A percentile compares a stretch with the other conserved stretches of the same genome.
phyloP scores from a whole-genome alignment of 2,113 vertebrate genomes.

The Nycticorax nycticorax region DNA sequence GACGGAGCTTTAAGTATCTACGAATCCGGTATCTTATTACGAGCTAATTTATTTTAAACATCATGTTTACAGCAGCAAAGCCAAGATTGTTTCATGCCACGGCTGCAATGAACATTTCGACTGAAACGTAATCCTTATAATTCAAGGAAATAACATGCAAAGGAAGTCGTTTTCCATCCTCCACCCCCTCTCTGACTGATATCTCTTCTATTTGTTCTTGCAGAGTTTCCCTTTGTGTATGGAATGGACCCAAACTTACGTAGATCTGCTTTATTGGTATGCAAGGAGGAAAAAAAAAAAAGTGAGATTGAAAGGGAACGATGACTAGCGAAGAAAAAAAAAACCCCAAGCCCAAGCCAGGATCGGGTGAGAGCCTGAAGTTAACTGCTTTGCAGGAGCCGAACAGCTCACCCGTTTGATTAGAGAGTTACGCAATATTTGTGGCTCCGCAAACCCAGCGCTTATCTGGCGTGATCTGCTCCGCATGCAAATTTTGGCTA shows the following conservation, averaged over 20 bases:
- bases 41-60: constrained; percentile 18
- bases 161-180: constrained; percentile 2
- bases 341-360: not conserved
- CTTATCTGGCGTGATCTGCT: not conserved
- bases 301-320: not conserved
- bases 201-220: constrained; percentile 33
- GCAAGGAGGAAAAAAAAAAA: not conserved
- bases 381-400: not conserved
- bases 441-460: not conserved
- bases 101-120: constrained; percentile 2
- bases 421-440: constrained; percentile 25
- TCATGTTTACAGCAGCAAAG: constrained; percentile 8
- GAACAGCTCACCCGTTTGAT: not conserved
- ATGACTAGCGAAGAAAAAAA: not conserved
- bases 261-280: constrained; percentile 8
- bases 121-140: constrained; percentile 25
- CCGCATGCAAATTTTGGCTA: not conserved
- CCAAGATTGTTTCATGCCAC: not conserved
- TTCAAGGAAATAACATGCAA: constrained; percentile 50
- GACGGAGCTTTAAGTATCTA: not conserved
- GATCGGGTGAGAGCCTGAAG: not conserved
- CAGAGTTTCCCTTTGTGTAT: constrained; percentile 52
- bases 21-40: not conserved
- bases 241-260: constrained; percentile 33
- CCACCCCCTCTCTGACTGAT: not conserved